Base-by-base conservation (phyloP, 2,113 vertebrate species). In the Malaclemys terrapin region DNA sequence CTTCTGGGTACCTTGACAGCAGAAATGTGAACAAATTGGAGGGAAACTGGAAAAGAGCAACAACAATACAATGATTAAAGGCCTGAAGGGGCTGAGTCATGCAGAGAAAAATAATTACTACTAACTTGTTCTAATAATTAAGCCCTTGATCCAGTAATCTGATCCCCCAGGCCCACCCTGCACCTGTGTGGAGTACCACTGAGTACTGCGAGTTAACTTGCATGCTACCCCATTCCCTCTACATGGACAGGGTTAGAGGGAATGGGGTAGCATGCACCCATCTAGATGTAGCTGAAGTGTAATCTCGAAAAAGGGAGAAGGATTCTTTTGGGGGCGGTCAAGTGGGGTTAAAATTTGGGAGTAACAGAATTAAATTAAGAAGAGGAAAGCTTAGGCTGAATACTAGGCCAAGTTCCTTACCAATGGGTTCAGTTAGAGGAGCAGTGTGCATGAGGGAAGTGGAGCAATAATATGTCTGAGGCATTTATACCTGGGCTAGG, bases 281-380 rank as follows among this genome's bases (percentile, higher is more conserved):
- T 3, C 11, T 38, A 89, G 35, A 50, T 13, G 0, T 3, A 81
- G 38, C 38, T 42, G 22, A 24, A 11, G 5, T 25, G 69, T 12
- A 75, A 42, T 42, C 38, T 75, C 11, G 24, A 76, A 38, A 76
- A 69, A 76, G 11, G 24, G 20, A 76, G 42, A 45, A 42, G 17
- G 38, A 76, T 25, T 45, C 24, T 45, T 62, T 69, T n/a, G 16
- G 42, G 72, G 6, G 38, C 27, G 5, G 42, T 22, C n/a, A 6
- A 10, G 9, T 22, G 42, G 10, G 24, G 25, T 56, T 57, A 81
- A 84, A 47, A 17, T 14, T 89, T 79, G 24, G 38, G 45, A 87
- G 11, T 42, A 16, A 27, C 0, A 56, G 45, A 25, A 19, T 72
- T 2, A 54, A 78, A 5, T 0, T 3, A 0, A 52, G 80, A 3